These are phyloP conservation scores for Cataglyphis albicans DNA, from an alignment of 2,888 invertebrate species.

Conservation along the genomic window DNA sequence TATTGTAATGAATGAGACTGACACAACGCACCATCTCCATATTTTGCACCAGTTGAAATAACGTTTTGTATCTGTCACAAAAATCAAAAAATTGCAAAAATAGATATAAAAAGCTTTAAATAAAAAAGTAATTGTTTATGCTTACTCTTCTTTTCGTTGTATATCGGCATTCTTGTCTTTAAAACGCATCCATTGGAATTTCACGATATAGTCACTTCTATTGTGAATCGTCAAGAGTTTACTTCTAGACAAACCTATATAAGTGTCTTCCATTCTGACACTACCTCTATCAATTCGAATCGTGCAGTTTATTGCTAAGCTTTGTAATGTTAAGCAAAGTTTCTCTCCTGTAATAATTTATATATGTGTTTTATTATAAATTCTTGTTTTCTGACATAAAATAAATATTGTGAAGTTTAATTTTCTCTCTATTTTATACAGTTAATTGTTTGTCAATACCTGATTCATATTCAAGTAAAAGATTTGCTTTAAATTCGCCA, in stretches of 20 bases:
- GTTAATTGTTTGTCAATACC: constrained; percentile 72
- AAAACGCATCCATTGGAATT: constrained; percentile 88
- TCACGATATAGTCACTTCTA: constrained; percentile 87
- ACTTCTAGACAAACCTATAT: constrained; percentile 87
- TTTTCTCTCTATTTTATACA: not conserved
- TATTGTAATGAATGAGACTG: constrained; percentile 75
- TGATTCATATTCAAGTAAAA: constrained; percentile 85
- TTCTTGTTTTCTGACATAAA: not conserved
- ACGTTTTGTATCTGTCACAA: constrained; percentile 65
- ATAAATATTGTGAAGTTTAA: not conserved
- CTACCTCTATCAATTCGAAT: constrained; percentile 87
- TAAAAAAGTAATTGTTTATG: not conserved
- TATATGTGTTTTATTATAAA: not conserved
- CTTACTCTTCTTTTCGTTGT: constrained; percentile 77
- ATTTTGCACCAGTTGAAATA: constrained; percentile 70
- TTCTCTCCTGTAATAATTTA: constrained; percentile 85
- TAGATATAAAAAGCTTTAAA: not conserved
- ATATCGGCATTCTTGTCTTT: constrained; percentile 85
- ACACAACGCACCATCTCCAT: constrained; percentile 66
- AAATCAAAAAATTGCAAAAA: not conserved
- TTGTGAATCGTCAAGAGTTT: constrained; percentile 87
- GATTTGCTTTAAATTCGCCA: constrained; percentile 85
- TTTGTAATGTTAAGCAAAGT: constrained; percentile 86
- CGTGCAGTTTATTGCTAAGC: constrained; percentile 86
- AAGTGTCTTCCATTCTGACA: constrained; percentile 88